Base-by-base conservation (phyloP, 1,140 invertebrate genomes). In the Condylostylus longicornis region DNA sequence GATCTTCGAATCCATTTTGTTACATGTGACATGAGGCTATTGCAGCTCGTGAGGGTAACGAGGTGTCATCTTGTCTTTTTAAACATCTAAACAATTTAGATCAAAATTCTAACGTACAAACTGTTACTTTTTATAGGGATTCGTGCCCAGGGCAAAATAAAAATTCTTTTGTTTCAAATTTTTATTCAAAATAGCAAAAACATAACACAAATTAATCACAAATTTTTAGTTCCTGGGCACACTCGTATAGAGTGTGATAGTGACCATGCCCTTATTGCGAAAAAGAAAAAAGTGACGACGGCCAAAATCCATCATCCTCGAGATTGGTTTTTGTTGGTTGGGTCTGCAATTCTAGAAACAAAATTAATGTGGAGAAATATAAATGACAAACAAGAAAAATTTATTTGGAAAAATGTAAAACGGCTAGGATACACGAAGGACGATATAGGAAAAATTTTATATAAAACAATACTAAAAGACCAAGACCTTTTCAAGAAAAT, bases 11-110 rank as follows among this genome's bases (percentile, higher is more conserved):
- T 22, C 42, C 41, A 30, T 40, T 28, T 20, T 51, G 51, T 33
- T 59, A 46, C 37, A 56, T 62, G 49, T 61, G 60, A 52, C 37
- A 56, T 36, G 58, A 63, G 44, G 34, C 37, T 29, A 31, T 41
- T 31, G 50, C 43, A 18, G 49, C 35, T n/a, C 46, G 53, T 38
- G 51, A 54, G 25, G 51, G 25, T 6, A 40, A 35, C 15, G 23
- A 40, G 14, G 30, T 30, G 20, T 47, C 45, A 14, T 56, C 46
- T 27, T 59, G 51, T 37, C 18, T 57, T 15, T 38, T 42, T 31
- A n/a, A 50, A 14, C 47, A 43, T 33, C 20, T 53, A 27, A 37
- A 42, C 8, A 41, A 42, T 14, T 17, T 51, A 17, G 15, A 27
- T 37, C 0, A 37, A n/a, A 21, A 40, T 13, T 5, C 19, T 36